Percentiles rank a stretch among this genome's conserved stretches.
Conservation (phyloP, 2,888 invertebrate genomes). For the Ophonus ardosiacus region DNA sequence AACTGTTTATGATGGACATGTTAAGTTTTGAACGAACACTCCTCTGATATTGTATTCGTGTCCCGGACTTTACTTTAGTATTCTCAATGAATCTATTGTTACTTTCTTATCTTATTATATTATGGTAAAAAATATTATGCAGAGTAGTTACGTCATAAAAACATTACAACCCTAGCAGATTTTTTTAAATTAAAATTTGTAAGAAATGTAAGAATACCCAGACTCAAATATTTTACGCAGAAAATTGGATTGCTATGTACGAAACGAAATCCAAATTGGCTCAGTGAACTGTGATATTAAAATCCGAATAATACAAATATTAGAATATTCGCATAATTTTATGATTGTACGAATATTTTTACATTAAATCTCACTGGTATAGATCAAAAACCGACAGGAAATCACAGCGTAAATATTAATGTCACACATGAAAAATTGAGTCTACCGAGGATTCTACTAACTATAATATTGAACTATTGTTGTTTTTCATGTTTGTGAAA, state of each 20-base stretch:
- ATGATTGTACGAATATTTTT: background rate
- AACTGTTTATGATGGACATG: too few relatives aligned
- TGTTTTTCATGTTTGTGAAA: background rate
- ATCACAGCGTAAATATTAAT: background rate
- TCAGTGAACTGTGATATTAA: conserved; percentile 36
- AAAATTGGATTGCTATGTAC: conserved; percentile 2
- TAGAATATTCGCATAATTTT: conserved; percentile 3
- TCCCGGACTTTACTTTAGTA: too few relatives aligned
- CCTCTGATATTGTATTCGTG: too few relatives aligned
- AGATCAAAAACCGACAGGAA: conserved; percentile 10
- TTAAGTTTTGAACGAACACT: too few relatives aligned
- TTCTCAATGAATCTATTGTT: too few relatives aligned
- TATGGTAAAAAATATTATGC: too few relatives aligned
- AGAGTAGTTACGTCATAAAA: too few relatives aligned
- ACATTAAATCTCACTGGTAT: background rate
- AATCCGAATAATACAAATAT: conserved; percentile 14
- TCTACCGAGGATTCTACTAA: background rate
- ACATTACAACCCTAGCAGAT: too few relatives aligned
- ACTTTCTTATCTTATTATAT: too few relatives aligned
- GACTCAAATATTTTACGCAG: background rate
- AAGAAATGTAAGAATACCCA: background rate
- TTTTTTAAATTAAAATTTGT: too few relatives aligned
- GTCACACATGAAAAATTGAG: conserved; percentile 3
- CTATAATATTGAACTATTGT: background rate
- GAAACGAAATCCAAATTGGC: conserved; percentile 3